phyloP scores from a whole-genome alignment of 2,888 invertebrate genomes.

The Drepanosiphum platanoidis region DNA sequence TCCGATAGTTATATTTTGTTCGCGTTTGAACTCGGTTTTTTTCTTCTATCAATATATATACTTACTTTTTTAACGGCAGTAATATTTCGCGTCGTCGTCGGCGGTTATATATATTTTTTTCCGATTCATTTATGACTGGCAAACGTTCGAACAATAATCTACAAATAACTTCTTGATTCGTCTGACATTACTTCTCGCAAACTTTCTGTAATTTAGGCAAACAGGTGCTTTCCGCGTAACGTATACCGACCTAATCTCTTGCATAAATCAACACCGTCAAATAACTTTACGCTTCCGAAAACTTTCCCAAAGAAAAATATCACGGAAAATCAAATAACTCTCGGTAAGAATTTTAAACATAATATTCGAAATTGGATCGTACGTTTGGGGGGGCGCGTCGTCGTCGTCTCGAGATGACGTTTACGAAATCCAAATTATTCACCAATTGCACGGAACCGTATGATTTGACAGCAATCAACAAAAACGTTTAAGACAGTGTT shows the following conservation, averaged over 20 bases:
- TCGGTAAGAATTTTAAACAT: constrained; percentile 4
- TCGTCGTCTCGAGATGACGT: background rate
- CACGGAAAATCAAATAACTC: constrained; percentile 28
- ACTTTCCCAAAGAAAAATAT: constrained; percentile 16
- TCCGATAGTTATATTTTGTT: too few species aligned
- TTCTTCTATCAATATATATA: too few species aligned
- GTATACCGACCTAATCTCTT: background rate
- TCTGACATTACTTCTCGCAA: background rate
- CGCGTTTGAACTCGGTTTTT: too few species aligned
- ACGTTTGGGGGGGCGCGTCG: background rate
- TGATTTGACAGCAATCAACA: constrained; percentile 28
- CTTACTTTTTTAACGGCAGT: too few species aligned
- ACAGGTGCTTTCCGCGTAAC: background rate
- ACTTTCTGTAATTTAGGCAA: constrained; percentile 32
- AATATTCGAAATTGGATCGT: background rate
- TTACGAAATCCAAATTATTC: too few species aligned
- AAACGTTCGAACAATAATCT: background rate
- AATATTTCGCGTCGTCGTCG: too few species aligned
- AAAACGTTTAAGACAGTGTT: constrained; percentile 28
- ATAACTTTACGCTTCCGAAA: constrained; percentile 16
- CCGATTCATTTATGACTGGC: background rate
- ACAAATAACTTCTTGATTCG: constrained; percentile 1
- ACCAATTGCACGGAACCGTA: too few species aligned
- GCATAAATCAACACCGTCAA: constrained; percentile 42
- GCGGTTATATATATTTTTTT: background rate